Evolutionary conservation across 2,113 vertebrate species (phyloP).

Genomic region (Sphaerodactylus townsendi): DNA sequence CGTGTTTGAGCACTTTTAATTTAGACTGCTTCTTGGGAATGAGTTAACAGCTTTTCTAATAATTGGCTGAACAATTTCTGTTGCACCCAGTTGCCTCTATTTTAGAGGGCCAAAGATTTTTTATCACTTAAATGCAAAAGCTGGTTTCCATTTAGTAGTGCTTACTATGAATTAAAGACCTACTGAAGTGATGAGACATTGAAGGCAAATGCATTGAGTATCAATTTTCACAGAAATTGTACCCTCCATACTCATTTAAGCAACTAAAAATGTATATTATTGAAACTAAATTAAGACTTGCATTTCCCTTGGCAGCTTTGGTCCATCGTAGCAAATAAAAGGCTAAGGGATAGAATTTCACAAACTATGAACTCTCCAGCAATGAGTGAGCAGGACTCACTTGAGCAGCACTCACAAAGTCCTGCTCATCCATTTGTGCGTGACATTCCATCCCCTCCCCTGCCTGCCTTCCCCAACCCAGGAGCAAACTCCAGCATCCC

Average conservation of each 20-base stretch:
- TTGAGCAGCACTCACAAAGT: no score
- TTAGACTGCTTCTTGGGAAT: background rate
- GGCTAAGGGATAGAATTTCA: no score
- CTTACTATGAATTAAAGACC: background rate
- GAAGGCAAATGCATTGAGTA: background rate
- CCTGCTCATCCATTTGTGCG: no score
- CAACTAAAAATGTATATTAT: background rate
- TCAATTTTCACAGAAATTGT: background rate
- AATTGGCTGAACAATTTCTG: constrained; percentile 17
- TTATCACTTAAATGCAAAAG: background rate
- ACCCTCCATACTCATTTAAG: background rate
- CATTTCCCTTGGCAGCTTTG: background rate
- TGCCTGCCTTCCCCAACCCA: no score
- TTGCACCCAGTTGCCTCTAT: background rate
- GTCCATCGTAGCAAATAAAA: no score
- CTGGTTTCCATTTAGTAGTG: background rate
- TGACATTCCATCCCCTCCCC: no score
- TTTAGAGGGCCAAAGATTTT: background rate
- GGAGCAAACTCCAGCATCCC: no score
- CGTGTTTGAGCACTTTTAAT: background rate
- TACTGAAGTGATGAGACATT: background rate
- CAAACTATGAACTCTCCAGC: no score
- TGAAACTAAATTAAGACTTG: background rate
- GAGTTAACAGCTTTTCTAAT: constrained; percentile 11
- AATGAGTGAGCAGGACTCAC: no score